Conservation (phyloP, 2,888 invertebrate genomes). For the Stenoptilia bipunctidactyla region DNA sequence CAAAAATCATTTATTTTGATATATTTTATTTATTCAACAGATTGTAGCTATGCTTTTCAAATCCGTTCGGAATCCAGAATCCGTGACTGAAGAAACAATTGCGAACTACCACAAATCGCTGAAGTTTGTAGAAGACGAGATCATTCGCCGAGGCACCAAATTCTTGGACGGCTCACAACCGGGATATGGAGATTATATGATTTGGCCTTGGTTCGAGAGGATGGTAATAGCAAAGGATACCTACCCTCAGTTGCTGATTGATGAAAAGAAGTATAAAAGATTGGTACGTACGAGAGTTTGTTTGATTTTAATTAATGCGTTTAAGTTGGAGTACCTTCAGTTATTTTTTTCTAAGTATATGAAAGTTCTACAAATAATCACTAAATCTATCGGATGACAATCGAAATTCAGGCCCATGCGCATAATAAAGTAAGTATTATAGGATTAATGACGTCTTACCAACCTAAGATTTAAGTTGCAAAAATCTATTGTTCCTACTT, state of each 20-base stretch:
- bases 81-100: slow-evolving; percentile 29
- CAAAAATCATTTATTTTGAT: too few species aligned
- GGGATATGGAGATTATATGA: slow-evolving; percentile 85
- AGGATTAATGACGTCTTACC: too few species aligned
- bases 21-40: too few species aligned
- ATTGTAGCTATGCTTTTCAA: slow-evolving; percentile 29
- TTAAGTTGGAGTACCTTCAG: too few species aligned
- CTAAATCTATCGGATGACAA: too few species aligned
- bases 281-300: slow-evolving; percentile 39
- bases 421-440: too few species aligned
- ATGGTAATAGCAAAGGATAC: slow-evolving; percentile 53
- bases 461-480: too few species aligned
- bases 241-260: slow-evolving; percentile 60
- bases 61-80: slow-evolving; percentile 27
- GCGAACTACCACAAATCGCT: slow-evolving; percentile 47
- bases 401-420: too few species aligned
- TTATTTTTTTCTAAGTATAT: too few species aligned
- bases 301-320: too few species aligned
- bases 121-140: slow-evolving; percentile 74
- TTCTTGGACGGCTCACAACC: slow-evolving; percentile 77
- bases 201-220: slow-evolving; percentile 89
- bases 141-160: slow-evolving; percentile 68
- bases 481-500: too few species aligned
- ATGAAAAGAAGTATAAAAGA: slow-evolving; percentile 60
- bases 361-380: too few species aligned